Base-by-base conservation (phyloP, 2,888 invertebrate genomes). In the Empis livida region DNA sequence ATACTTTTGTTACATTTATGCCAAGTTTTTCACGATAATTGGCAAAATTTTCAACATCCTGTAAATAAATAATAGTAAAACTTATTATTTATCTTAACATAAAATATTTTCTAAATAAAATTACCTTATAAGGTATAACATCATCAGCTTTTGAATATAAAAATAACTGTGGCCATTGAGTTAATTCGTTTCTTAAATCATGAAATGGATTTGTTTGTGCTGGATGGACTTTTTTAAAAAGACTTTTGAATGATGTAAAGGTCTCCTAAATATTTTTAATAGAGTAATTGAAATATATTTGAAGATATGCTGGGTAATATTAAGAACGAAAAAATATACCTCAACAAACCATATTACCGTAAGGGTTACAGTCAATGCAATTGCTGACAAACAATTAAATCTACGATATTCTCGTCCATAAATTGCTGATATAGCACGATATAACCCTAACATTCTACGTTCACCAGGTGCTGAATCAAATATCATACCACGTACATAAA, bases 381-480 rank as follows among this genome's bases (percentile, higher is more conserved):
- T 64, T 13, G 78, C 76, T 52, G 77, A 68, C 2, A 78, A 67
- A 53, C 76, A 65, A 56, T 77, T 77, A 50, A 73, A 76, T 50
- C 73, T 61, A 13, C 70, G 68, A 31, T 59, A 59, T 56, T 74
- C 73, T 16, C 76, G 74, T 1, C 78, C 77, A 51, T 78, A 68
- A 44, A 81, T 80, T 8, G 78, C 78, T 3, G 75, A 73, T 42
- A 80, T 71, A 1, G 80, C 81, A 49, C 73, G 68, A 60, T 73
- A 81, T 8, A 79, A 59, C 11, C 76, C 75, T 27, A 66, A 50
- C 52, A 66, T 58, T 47, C 78, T 71, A 49, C 79, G 65, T 54
- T 77, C 76, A 1, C 82, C 80, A 1, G 84, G 84, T 1, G 80
- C 79, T 42, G 84, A 84, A 60, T 84, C 84, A 53, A 83, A 80